Evolutionary conservation across 1,140 invertebrate genomes (phyloP), one percentile per base, ranked within the genome.

Genomic region (Listronotus bonariensis): DNA sequence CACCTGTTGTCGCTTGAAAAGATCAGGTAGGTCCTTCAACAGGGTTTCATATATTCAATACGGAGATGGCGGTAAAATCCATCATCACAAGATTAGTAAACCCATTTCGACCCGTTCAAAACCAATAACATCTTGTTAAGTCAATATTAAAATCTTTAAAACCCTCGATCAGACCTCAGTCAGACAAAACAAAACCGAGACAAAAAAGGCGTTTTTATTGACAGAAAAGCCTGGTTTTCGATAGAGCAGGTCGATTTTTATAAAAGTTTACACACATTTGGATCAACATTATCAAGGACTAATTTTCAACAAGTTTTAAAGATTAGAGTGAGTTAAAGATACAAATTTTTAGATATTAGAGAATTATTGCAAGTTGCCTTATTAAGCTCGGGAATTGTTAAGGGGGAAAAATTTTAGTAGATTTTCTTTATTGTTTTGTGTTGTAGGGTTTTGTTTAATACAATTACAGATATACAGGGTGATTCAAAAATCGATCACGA

Each of bases 151-250:
- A 53, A 53, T 3, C 51, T 14, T 38, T n/a, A 53, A 36, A 53
- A 34, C 36, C 51, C 36, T n/a, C 14, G 51, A n/a, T 31, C 26
- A 11, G 51, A 26, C 31, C 26, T 14, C 32, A 53, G 31, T 53
- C 51, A 53, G 51, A 53, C 51, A 36, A 53, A 53, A 53, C 51
- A 38, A 34, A 31, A 53, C 51, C 51, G 51, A 53, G 32, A 53
- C 51, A 53, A 53, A 53, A n/a, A 53, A 36, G n/a, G 36, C 20
- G 20, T 26, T 53, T 53, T 53, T 53, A 53, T 53, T 53, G 51
- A 53, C 51, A 53, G 51, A 53, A 53, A 53, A 53, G 51, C 51
- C 31, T 53, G 32, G 51, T 53, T 53, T 53, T 53, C 51, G 51
- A 53, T 53, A 53, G 51, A 53, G 51, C 51, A 53, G 51, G 51